Conservation (phyloP, 2,797 vertebrate genomes). For the Harpagifer antarcticus region DNA sequence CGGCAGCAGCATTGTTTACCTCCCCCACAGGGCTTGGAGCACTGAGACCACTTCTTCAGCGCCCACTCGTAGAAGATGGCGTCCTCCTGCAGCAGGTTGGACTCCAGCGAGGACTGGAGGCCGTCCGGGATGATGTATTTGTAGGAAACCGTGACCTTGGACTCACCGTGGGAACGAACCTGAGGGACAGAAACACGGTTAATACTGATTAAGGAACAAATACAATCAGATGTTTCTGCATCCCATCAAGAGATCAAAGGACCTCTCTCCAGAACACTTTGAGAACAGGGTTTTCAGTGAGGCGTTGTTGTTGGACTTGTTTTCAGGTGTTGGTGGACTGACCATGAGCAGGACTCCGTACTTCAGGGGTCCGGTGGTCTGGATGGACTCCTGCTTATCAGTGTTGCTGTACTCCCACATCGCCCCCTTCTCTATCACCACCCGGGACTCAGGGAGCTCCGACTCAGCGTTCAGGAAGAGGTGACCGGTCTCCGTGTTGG, state of each 20-base stretch:
- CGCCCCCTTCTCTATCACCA: slow-evolving; percentile 92
- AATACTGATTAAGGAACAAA: not conserved
- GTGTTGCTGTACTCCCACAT: slow-evolving; percentile 93
- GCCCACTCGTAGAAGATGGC: slow-evolving; percentile 92
- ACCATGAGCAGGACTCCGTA: slow-evolving; percentile 89
- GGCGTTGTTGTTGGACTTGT: no score
- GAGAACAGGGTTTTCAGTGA: no score
- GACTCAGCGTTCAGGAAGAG: slow-evolving; percentile 91
- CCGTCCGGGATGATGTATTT: slow-evolving; percentile 95
- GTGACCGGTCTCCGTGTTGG: slow-evolving; percentile 91
- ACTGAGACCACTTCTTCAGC: slow-evolving; percentile 96
- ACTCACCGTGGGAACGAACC: slow-evolving; percentile 88
- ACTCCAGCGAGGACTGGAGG: slow-evolving; percentile 88
- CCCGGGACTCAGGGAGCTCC: slow-evolving; percentile 87
- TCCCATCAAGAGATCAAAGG: no score
- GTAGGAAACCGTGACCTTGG: slow-evolving; percentile 94
- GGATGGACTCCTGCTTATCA: slow-evolving; percentile 89
- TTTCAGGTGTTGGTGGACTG: slow-evolving; percentile 1
- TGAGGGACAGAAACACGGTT: slow-evolving; percentile 56
- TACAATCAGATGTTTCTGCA: no score
- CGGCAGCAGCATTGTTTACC: slow-evolving; percentile 80
- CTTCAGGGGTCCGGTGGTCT: slow-evolving; percentile 91
- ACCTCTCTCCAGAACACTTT: no score
- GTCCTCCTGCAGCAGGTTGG: slow-evolving; percentile 93
- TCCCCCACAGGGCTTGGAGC: slow-evolving; percentile 96